These are phyloP conservation scores for Camponotus pennsylvanicus DNA, from an alignment of 1,140 invertebrate genomes.

Conservation along the genomic window DNA sequence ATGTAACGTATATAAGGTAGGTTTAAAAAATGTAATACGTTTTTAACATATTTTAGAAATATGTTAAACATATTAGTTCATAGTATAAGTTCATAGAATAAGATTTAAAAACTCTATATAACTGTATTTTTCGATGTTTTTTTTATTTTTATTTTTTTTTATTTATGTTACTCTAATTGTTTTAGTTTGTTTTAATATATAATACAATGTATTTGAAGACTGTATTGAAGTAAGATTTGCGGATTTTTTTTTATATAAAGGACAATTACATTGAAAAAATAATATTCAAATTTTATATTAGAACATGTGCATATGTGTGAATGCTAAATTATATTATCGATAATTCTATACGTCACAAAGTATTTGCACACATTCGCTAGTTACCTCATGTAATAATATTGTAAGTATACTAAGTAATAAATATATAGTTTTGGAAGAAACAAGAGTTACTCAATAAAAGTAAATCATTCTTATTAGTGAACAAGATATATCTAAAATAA, in stretches of 20 bases:
- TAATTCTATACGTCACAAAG: not conserved
- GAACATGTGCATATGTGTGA: not conserved
- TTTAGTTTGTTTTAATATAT: constrained; percentile 17
- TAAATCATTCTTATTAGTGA: not conserved
- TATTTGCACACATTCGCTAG: constrained; percentile 2
- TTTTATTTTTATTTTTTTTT: not conserved
- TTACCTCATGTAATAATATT: constrained; percentile 27
- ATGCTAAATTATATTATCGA: not conserved
- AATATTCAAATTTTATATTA: not conserved
- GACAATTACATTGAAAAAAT: not conserved
- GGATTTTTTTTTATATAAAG: not conserved
- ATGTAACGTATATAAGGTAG: too few relatives aligned
- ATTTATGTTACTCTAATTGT: not conserved
- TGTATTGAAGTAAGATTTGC: not conserved
- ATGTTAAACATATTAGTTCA: not conserved
- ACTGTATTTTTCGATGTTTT: not conserved
- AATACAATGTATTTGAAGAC: not conserved
- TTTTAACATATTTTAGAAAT: not conserved
- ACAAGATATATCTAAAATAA: not conserved
- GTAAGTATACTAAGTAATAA: not conserved
- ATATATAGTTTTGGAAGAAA: constrained; percentile 18
- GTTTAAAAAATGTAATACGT: too few relatives aligned
- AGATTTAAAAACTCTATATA: not conserved
- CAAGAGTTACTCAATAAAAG: not conserved
- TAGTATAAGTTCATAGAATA: not conserved